A percentile compares a stretch with the other conserved stretches of the same genome.
These are phyloP conservation scores for Erebia aethiops DNA, from an alignment of 2,888 invertebrate genomes.

Conservation along the genomic window DNA sequence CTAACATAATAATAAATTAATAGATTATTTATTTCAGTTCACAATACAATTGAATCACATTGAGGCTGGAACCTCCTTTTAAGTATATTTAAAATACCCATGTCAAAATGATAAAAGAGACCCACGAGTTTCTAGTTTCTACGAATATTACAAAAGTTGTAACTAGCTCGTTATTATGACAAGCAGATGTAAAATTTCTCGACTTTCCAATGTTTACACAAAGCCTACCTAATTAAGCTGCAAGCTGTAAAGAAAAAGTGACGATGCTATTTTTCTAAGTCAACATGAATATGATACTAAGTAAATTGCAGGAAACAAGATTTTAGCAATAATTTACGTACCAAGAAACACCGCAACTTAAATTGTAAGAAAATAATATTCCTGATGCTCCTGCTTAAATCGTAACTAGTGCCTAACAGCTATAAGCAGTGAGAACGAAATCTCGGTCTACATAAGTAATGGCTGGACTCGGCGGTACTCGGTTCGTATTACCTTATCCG, in stretches of 20 bases:
- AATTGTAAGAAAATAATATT: neutral
- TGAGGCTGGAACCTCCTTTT: no score
- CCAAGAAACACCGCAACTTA: neutral
- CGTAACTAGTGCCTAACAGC: neutral
- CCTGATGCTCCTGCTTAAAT: neutral
- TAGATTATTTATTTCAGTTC: no score
- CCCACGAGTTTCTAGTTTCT: neutral
- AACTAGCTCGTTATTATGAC: neutral
- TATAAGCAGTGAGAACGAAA: neutral
- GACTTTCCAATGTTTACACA: neutral
- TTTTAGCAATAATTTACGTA: neutral
- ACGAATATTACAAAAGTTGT: neutral
- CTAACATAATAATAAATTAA: no score
- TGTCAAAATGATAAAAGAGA: neutral
- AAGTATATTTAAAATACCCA: no score
- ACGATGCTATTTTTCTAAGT: neutral
- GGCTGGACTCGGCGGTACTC: neutral
- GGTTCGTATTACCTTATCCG: conserved; percentile 23
- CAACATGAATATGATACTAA: neutral
- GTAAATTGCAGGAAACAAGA: neutral
- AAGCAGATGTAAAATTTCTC: neutral
- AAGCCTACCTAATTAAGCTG: no score
- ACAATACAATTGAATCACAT: no score
- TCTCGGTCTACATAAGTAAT: neutral
- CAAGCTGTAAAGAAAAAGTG: no score